Conservation (phyloP, 2,797 vertebrate genomes). For the Mus caroli region DNA sequence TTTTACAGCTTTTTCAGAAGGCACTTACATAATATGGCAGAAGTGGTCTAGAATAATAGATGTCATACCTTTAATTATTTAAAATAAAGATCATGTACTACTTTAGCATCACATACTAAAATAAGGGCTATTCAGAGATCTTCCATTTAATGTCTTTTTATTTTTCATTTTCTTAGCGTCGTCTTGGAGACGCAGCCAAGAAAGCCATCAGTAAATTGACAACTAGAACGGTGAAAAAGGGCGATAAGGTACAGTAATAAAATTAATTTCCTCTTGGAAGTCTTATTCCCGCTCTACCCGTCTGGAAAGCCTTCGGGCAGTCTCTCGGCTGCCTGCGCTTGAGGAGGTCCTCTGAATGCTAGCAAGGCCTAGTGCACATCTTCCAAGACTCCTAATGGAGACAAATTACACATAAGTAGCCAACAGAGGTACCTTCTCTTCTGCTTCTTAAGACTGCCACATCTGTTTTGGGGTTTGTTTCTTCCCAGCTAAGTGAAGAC, state of each 20-base stretch:
- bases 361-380: neutral
- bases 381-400: neutral
- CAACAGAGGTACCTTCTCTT: neutral
- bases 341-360: neutral
- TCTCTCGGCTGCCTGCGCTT: neutral
- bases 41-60: conserved; percentile 52
- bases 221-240: conserved; percentile 97
- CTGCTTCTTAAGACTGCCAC: neutral
- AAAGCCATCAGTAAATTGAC: conserved; percentile 98
- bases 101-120: conserved; percentile 35
- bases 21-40: conserved; percentile 43
- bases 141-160: conserved; percentile 80
- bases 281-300: neutral
- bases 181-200: conserved; percentile 97
- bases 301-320: neutral
- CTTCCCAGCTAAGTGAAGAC: neutral
- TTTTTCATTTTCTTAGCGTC: conserved; percentile 92
- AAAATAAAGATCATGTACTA: conserved; percentile 51
- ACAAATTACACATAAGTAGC: neutral
- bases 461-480: neutral
- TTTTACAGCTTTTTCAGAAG: conserved; percentile 55
- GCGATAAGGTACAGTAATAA: conserved; percentile 95
- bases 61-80: conserved; percentile 72
- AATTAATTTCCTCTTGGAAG: neutral
- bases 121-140: conserved; percentile 68